Conservation (phyloP, 2,888 invertebrate genomes). For the Dryococelus australis region DNA sequence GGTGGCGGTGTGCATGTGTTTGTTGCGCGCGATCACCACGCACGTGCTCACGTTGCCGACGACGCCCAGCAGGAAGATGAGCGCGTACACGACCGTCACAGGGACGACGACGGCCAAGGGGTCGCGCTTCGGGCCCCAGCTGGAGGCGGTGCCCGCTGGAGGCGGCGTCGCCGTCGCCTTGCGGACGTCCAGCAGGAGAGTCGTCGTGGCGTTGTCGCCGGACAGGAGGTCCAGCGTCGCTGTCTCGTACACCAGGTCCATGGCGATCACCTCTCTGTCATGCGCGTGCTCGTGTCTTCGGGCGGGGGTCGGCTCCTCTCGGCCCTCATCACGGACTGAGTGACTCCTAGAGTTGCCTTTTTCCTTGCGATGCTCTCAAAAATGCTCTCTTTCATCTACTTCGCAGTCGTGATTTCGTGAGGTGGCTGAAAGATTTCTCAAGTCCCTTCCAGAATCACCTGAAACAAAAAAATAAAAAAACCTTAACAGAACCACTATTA, state of each 20-base stretch:
- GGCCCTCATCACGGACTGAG: background rate
- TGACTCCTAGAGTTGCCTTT: no score
- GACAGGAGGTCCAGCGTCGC: background rate
- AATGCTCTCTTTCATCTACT: no score
- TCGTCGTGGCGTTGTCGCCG: background rate
- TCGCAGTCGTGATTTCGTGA: no score
- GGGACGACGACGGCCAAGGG: slow-evolving; percentile 69
- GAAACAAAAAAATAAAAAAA: no score
- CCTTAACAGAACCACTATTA: no score
- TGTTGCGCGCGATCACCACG: slow-evolving; percentile 77
- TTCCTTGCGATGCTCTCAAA: no score
- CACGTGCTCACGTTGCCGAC: slow-evolving; percentile 82
- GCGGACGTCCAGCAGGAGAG: background rate
- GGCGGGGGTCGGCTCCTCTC: background rate
- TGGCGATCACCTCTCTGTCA: background rate
- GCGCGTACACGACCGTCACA: slow-evolving; percentile 71
- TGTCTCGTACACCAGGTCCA: background rate
- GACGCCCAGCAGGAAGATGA: slow-evolving; percentile 76
- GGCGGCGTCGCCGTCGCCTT: background rate
- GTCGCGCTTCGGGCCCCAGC: slow-evolving; percentile 63
- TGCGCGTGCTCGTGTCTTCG: background rate
- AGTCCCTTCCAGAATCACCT: no score
- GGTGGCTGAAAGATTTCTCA: no score
- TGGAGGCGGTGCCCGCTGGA: no score
- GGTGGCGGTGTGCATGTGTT: slow-evolving; percentile 84